Evolutionary conservation across 2,797 vertebrate species (phyloP).

Genomic region (Lacerta agilis): DNA sequence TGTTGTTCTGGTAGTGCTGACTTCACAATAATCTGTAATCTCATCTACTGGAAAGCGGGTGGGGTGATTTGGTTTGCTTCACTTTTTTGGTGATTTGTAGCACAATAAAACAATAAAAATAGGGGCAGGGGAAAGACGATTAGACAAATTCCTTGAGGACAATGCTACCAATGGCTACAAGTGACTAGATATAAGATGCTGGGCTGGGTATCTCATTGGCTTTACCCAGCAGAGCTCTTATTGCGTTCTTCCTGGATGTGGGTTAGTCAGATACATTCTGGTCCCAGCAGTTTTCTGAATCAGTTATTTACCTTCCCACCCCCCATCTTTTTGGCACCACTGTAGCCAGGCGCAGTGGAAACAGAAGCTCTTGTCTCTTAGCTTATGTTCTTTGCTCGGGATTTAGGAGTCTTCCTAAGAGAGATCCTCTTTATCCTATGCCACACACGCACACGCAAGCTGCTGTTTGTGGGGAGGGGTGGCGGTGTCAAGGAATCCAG

Average conservation of each 20-base stretch:
- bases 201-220: no score
- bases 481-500: not conserved
- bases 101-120: no score
- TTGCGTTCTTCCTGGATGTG: not conserved
- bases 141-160: no score
- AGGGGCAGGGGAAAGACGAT: no score
- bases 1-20: no score
- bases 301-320: not conserved
- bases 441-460: conserved; percentile 16
- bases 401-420: conserved; percentile 13
- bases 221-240: no score
- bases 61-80: no score
- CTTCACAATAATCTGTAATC: no score
- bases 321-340: not conserved
- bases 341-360: not conserved
- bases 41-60: no score
- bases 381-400: conserved; percentile 28
- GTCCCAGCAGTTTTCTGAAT: not conserved
- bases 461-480: not conserved
- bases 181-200: no score
- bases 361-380: conserved; percentile 30
- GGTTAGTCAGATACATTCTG: fast-evolving
- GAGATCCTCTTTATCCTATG: not conserved
- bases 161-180: no score
- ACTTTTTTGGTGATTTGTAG: no score